Base-by-base conservation (phyloP, 2,113 vertebrate species). In the Epinephelus cyanopodus region DNA sequence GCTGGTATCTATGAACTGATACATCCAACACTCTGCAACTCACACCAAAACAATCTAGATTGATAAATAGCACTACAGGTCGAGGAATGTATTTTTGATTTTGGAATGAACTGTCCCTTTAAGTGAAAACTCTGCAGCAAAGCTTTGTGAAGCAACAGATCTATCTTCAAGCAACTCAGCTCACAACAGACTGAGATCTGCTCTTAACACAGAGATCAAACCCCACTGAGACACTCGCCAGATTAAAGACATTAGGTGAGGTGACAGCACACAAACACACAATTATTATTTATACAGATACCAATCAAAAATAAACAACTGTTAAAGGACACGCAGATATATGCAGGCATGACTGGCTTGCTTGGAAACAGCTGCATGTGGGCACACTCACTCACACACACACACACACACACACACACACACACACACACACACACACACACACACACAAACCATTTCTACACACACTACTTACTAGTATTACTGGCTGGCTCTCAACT, bases 401-500 rank as follows among this genome's bases (percentile, higher is more conserved):
- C 47, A 12, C 47, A 48, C 47, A 12, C 47, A 48, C 9, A 48
- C 65, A 66, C 14, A 54, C 21, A 68, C 2, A 39, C 47, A 2
- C 47, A 14, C 47, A 48, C 47, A 2, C 47, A 14, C 47, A 48
- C 47, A 48, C 47, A 12, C 47, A 48, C 47, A 12, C 47, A 48
- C 9, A 48, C 65, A 66, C 14, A 54, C 21, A 68, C 2, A 39
- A 12, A 58, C 62, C 61, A 67, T 21, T 4, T 72, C 6, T 68
- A 73, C n/a, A 60, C 60, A 18, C n/a, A 45, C 69, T 53, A 92
- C 92, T 93, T 93, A 94, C 93, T 83, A 84, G 86, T 68, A 53
- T 69, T 13, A 84, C 68, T 54, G 69, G 86, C 74, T 52, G 82
- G 68, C 48, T 89, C 68, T 76, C 61, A 80, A 64, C 79, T 0